Conservation (phyloP, 2,797 vertebrate species). For the Menidia menidia region DNA sequence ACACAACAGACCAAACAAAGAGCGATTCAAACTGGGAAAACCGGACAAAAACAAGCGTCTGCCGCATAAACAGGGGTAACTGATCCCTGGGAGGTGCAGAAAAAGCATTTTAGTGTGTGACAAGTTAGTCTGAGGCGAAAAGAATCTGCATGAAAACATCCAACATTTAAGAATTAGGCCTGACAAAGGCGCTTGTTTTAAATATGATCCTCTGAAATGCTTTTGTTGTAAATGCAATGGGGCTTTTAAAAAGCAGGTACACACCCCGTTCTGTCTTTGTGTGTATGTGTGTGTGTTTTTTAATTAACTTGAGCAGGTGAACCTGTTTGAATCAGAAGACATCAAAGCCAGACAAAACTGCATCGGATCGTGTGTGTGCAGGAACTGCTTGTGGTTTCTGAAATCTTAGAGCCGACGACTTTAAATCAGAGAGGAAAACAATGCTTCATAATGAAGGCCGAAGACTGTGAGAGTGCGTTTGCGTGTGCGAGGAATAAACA, state of each 20-base stretch:
- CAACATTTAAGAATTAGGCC: too few relatives aligned
- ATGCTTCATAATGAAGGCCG: not conserved
- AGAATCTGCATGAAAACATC: too few relatives aligned
- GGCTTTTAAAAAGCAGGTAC: too few relatives aligned
- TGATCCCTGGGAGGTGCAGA: slow-evolving; percentile 6
- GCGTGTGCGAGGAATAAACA: slow-evolving; percentile 4
- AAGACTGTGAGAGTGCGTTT: slow-evolving; percentile 1
- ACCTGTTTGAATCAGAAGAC: slow-evolving; percentile 17
- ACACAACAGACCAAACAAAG: not conserved
- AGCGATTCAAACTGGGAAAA: slow-evolving; percentile 5
- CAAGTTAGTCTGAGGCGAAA: too few relatives aligned
- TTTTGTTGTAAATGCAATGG: not conserved
- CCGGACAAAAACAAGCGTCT: not conserved
- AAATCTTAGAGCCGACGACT: slow-evolving; percentile 13
- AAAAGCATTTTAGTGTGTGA: not conserved
- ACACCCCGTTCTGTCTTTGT: slow-evolving; percentile 2
- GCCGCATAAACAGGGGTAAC: not conserved
- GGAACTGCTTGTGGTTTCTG: slow-evolving; percentile 41
- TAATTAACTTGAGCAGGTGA: slow-evolving; percentile 15
- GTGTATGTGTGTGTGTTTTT: not conserved
- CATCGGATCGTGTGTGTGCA: slow-evolving; percentile 6
- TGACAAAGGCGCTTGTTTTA: not conserved
- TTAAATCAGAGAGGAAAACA: slow-evolving; percentile 37
- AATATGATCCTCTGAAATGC: not conserved
- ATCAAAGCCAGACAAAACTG: slow-evolving; percentile 40